Evolutionary conservation across 2,113 vertebrate genomes (phyloP).

Genomic region (Seriola rivoliana): DNA sequence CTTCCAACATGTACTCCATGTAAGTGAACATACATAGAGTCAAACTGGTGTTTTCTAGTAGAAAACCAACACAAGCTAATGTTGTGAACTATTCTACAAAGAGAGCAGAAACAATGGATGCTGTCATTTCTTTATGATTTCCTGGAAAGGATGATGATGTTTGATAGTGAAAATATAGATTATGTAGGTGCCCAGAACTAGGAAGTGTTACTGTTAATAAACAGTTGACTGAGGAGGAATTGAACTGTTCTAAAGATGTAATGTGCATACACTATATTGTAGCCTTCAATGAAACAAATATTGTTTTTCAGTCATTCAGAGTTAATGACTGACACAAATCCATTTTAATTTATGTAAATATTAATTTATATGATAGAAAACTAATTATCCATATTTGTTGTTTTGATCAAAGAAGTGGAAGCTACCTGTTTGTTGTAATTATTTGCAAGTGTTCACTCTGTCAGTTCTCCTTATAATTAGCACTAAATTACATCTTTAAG

Average conservation of each 20-base stretch:
- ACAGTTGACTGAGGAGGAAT: no score
- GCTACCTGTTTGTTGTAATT: background rate
- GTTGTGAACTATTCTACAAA: background rate
- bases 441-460: background rate
- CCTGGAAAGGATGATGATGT: background rate
- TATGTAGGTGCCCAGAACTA: background rate
- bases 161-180: background rate
- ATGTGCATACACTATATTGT: background rate
- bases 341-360: background rate
- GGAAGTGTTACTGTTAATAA: background rate
- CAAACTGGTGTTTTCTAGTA: constrained; percentile 7
- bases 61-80: background rate
- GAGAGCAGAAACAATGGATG: background rate
- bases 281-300: background rate
- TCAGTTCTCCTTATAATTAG: background rate
- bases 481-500: background rate
- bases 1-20: background rate
- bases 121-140: background rate
- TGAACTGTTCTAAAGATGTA: background rate
- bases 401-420: background rate
- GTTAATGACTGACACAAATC: background rate
- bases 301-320: background rate
- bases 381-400: background rate
- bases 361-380: no score
- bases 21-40: constrained; percentile 19